These are phyloP conservation scores for Fopius arisanus DNA, from an alignment of 1,140 invertebrate species.

Conservation along the genomic window DNA sequence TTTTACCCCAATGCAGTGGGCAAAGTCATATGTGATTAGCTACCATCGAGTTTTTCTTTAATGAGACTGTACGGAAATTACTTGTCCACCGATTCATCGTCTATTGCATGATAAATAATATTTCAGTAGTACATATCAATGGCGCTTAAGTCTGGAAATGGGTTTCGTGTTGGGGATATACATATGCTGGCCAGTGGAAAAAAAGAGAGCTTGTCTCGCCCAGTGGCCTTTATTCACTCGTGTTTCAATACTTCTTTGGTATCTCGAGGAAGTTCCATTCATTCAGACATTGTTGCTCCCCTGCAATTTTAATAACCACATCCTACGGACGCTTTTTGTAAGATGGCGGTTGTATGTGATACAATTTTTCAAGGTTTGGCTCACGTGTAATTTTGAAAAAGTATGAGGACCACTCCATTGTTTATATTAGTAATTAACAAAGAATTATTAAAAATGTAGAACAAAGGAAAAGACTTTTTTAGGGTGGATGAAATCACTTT, in stretches of 20 bases:
- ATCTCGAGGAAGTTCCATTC: conserved; percentile 55
- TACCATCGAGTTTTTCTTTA: too few relatives aligned
- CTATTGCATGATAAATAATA: not conserved
- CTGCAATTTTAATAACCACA: conserved; percentile 63
- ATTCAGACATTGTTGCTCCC: conserved; percentile 46
- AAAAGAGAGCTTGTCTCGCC: not conserved
- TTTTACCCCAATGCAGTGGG: too few relatives aligned
- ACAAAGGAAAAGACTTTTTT: too few relatives aligned
- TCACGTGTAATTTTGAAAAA: conserved; percentile 13
- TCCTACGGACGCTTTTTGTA: conserved; percentile 55
- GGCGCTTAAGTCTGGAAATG: not conserved
- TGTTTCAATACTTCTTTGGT: conserved; percentile 1
- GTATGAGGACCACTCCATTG: not conserved
- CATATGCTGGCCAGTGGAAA: not conserved
- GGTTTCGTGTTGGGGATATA: not conserved
- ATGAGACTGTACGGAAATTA: too few relatives aligned
- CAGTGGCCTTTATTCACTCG: not conserved
- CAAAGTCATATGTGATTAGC: too few relatives aligned
- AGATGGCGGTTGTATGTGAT: conserved; percentile 52
- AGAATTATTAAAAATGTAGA: not conserved
- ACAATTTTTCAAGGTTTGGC: not conserved
- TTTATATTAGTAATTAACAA: not conserved
- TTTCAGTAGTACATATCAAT: not conserved
- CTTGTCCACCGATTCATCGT: not conserved
- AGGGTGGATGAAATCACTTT: too few relatives aligned